Evolutionary conservation across 1,140 invertebrate species (phyloP), one percentile per base, ranked within the genome.

Genomic region (Rhizoglyphus robini): DNA sequence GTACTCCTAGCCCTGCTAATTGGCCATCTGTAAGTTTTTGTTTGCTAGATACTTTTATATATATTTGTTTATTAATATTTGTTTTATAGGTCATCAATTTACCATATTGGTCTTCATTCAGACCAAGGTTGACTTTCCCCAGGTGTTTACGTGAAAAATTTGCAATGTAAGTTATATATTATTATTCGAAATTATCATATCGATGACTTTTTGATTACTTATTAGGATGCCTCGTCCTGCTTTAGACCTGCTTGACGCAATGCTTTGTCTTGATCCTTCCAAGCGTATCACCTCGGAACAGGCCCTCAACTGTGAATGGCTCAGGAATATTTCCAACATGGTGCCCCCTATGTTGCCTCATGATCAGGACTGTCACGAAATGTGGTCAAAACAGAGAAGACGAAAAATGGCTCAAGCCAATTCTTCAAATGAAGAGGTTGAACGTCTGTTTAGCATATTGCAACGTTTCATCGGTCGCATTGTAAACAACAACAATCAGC

Each of bases 341-440:
- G 70, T 72, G 29, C 79, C 79, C n/a, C 79, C 80, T 38, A 72
- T 76, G 91, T 46, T 71, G 25, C 96, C 96, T 0, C 88, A 85
- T 30, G 90, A 90, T 84, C 95, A 98, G 80, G 96, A 99, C 79
- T 99, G 96, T 77, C 96, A 99, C 79, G 96, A 99, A 78, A 80
- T 99, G 71, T 99, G 95, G 95, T 93, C 90, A 70, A 99, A 99
- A 76, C 89, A 89, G 74, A 81, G 88, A 38, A 81, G 88, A 71
- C 78, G 84, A 18, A 88, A 90, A 74, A 79, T 88, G 69, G 78
- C 85, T 23, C 57, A 66, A 41, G 29, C 48, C 23, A 13, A n/a
- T 13, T 13, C 15, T 3, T 51, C 15, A 11, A 51, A 23, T 23
- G 48, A 51, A 27, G 48, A 51, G 13, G 29, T 51, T 51, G 48